These are phyloP conservation scores for Amitus sp. DNA, from an alignment of 2,888 invertebrate genomes.

Conservation along the genomic window DNA sequence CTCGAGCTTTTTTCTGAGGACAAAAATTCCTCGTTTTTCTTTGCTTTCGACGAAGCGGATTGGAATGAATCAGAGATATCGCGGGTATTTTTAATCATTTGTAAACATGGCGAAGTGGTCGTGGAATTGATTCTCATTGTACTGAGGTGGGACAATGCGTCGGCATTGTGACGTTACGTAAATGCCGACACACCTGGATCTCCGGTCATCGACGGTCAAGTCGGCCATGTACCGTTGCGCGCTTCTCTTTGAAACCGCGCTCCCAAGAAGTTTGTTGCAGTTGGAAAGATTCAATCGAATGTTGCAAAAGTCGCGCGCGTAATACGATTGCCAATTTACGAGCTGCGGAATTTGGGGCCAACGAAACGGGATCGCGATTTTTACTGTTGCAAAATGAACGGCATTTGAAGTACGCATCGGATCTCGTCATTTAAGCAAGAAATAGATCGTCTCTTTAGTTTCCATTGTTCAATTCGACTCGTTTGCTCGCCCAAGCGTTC, in stretches of 20 bases:
- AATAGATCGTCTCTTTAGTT: background rate
- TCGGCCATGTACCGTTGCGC: slow-evolving; percentile 49
- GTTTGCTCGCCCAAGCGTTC: slow-evolving; percentile 5
- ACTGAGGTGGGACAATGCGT: slow-evolving; percentile 14
- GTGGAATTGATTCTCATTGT: background rate
- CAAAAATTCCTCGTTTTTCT: slow-evolving; percentile 18
- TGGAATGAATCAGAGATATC: background rate
- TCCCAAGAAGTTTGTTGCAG: slow-evolving; percentile 4
- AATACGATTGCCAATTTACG: too few species aligned
- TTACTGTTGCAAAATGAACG: too few species aligned
- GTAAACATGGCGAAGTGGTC: background rate
- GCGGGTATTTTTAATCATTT: background rate
- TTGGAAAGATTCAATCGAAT: too few species aligned
- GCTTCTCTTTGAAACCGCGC: slow-evolving; percentile 6
- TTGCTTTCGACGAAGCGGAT: too few species aligned
- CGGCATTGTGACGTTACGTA: slow-evolving; percentile 40
- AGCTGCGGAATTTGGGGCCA: too few species aligned
- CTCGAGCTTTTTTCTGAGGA: slow-evolving; percentile 28
- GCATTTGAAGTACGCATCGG: too few species aligned
- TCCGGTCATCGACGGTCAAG: slow-evolving; percentile 57
- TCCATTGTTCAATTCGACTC: background rate
- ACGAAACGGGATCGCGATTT: too few species aligned
- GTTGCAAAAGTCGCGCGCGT: too few species aligned
- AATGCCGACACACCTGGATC: slow-evolving; percentile 43
- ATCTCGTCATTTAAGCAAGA: background rate